A percentile compares a stretch with the other conserved stretches of the same genome.
Evolutionary conservation across 1,140 invertebrate species (phyloP).

Genomic region (Pogonognathellus flavescens): DNA sequence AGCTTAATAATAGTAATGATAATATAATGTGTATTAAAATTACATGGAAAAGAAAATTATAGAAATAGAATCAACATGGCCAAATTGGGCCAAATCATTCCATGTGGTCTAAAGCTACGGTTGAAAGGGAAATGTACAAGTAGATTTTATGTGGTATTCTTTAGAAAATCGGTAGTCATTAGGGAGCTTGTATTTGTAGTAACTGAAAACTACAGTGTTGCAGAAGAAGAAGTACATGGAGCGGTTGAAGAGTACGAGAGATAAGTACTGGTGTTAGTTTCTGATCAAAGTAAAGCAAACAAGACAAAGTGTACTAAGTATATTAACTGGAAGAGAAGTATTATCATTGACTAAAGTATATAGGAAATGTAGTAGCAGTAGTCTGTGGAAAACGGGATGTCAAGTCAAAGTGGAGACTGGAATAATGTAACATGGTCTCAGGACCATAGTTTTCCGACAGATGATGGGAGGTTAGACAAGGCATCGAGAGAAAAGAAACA

Average conservation of each 20-base stretch:
- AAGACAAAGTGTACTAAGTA: not conserved
- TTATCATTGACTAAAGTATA: not conserved
- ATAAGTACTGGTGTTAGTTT: no score
- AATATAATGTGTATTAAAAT: no score
- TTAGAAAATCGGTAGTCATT: conserved; percentile 17
- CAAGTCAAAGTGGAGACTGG: conserved; percentile 29
- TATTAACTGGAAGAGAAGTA: not conserved
- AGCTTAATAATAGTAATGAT: no score
- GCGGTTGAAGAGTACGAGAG: no score
- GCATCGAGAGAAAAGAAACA: conserved; percentile 30
- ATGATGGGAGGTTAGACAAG: conserved; percentile 39
- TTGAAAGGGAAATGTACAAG: not conserved
- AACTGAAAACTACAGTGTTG: not conserved
- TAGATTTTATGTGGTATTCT: not conserved
- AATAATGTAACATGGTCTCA: not conserved
- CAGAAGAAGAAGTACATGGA: no score
- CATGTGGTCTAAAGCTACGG: no score
- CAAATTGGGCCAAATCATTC: no score
- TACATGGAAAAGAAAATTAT: no score
- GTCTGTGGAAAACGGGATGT: not conserved
- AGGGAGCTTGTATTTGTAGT: not conserved
- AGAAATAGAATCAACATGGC: no score
- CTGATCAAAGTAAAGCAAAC: not conserved
- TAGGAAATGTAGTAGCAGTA: not conserved
- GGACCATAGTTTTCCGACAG: conserved; percentile 10